phyloP scores from a whole-genome alignment of 2,797 vertebrate genomes.

The Tolypeutes matacus region DNA sequence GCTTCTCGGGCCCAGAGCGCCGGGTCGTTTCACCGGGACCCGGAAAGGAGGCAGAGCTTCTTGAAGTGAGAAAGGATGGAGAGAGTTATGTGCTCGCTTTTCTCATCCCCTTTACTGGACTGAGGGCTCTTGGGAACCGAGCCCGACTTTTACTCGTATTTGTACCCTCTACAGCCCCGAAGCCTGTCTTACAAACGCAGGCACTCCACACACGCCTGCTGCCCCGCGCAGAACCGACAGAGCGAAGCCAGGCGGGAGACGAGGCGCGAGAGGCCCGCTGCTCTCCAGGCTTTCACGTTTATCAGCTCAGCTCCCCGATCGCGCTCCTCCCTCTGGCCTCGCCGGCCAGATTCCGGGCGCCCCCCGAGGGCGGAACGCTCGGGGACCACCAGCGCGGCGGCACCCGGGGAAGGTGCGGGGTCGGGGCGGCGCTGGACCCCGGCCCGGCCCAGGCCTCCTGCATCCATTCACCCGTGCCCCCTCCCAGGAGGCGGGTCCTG shows the following conservation, averaged over 20 bases:
- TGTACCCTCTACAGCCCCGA: constrained; percentile 17
- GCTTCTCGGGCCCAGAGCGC: background rate
- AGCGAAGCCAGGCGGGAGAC: background rate
- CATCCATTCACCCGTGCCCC: background rate
- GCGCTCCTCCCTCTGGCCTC: background rate
- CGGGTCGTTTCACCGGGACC: background rate
- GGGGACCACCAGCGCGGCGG: background rate
- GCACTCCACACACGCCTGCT: constrained; percentile 64
- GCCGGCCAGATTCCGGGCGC: background rate
- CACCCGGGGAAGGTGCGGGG: background rate
- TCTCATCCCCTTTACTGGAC: background rate
- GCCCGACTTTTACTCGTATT: background rate
- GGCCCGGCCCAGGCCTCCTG: background rate
- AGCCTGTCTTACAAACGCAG: background rate
- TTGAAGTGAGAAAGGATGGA: background rate
- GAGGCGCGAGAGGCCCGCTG: background rate
- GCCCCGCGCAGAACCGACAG: background rate
- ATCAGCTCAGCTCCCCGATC: background rate
- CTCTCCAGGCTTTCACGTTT: background rate
- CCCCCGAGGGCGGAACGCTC: background rate
- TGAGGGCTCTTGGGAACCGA: background rate
- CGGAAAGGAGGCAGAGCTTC: background rate
- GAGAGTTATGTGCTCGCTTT: background rate
- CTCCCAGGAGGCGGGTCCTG: constrained; percentile 47
- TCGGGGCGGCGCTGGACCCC: background rate